These are phyloP conservation scores for Zoanthus gigantus DNA, from an alignment of 92 coral and sea anemone genomes.

Conservation along the genomic window DNA sequence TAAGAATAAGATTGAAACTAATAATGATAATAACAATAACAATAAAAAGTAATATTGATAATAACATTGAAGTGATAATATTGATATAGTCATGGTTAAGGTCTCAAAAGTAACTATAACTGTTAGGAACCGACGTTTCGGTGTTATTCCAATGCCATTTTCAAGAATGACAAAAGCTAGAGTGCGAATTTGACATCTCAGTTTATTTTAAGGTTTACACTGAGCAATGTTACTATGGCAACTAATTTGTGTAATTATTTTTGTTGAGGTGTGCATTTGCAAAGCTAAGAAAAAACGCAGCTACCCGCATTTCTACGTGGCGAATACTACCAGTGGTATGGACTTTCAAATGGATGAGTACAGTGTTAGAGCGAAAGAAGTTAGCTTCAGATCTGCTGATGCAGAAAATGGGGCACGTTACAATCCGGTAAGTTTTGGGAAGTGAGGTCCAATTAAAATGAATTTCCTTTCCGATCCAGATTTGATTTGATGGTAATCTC, in stretches of 20 bases:
- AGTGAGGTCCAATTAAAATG: no score
- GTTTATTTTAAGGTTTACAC: not conserved
- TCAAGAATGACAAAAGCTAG: no score
- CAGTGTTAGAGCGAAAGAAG: not conserved
- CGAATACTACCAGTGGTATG: not conserved
- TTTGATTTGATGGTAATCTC: no score
- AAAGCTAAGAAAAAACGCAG: conserved; percentile 3
- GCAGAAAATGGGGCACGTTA: not conserved
- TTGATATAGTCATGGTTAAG: no score
- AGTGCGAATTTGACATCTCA: not conserved
- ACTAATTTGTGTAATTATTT: not conserved
- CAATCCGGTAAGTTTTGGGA: not conserved
- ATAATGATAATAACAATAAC: no score
- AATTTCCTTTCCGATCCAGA: no score
- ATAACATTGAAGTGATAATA: no score
- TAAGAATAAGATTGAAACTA: no score
- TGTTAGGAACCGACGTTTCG: no score
- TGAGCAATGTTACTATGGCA: not conserved
- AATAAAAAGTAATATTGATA: no score
- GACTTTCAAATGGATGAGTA: conserved; percentile 1
- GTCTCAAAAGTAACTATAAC: no score
- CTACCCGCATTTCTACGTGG: not conserved
- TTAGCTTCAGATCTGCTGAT: not conserved
- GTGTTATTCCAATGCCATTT: no score
- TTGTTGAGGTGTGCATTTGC: not conserved